Conservation (phyloP, 1,140 invertebrate species). For the Atta texana region DNA sequence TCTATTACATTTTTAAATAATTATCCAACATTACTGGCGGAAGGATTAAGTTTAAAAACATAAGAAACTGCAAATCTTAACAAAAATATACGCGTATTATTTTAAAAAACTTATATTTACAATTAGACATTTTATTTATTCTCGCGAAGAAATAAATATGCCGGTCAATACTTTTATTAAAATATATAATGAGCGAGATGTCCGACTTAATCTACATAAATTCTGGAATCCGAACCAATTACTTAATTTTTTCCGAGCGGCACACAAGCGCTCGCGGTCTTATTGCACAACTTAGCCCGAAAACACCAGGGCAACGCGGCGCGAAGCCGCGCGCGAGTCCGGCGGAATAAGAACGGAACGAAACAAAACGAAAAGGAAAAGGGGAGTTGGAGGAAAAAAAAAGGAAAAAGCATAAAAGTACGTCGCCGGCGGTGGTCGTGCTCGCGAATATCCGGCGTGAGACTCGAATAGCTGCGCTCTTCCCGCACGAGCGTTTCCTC, state of each 20-base stretch:
- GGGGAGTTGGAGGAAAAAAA: background rate
- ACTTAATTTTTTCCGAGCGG: constrained; percentile 5
- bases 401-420: constrained; percentile 39
- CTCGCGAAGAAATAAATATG: too few relatives aligned
- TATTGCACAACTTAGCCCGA: constrained; percentile 34
- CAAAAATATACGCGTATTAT: background rate
- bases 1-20: too few relatives aligned
- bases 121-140: constrained; percentile 6
- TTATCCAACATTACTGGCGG: too few relatives aligned
- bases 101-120: background rate
- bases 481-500: constrained; percentile 51
- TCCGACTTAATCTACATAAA: background rate
- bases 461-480: constrained; percentile 56
- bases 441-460: constrained; percentile 62
- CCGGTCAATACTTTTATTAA: background rate
- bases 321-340: constrained; percentile 16
- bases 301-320: constrained; percentile 2
- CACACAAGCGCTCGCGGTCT: constrained; percentile 5
- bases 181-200: background rate
- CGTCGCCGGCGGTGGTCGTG: constrained; percentile 53
- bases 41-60: background rate
- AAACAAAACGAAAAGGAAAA: constrained; percentile 10
- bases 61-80: background rate
- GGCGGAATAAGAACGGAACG: constrained; percentile 26
- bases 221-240: constrained; percentile 16